Evolutionary conservation across 2,888 invertebrate species (phyloP).

Genomic region (Pherbina coryleti): DNA sequence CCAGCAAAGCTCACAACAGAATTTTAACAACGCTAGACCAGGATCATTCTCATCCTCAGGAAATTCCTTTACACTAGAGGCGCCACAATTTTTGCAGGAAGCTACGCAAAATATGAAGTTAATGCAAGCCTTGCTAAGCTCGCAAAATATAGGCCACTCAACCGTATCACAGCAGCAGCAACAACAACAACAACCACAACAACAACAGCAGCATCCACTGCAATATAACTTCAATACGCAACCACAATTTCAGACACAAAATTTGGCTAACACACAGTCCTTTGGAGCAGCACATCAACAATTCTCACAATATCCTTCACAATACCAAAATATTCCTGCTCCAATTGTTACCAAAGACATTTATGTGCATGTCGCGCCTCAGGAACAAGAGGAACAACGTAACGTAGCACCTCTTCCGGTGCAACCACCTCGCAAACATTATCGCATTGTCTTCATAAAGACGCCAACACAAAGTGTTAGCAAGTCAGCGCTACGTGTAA

Average conservation of each 20-base stretch:
- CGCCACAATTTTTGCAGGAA: conserved; percentile 56
- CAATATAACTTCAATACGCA: conserved; percentile 22
- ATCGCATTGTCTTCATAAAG: conserved; percentile 68
- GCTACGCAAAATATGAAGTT: conserved; percentile 55
- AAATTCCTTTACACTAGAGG: conserved; percentile 33
- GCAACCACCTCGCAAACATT: conserved; percentile 65
- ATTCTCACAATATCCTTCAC: conserved; percentile 38
- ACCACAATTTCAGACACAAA: conserved; percentile 35
- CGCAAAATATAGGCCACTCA: conserved; percentile 34
- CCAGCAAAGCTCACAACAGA: conserved; percentile 44
- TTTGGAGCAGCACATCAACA: conserved; percentile 39
- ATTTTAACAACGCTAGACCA: not conserved
- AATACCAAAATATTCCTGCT: conserved; percentile 26
- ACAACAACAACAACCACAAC: too few relatives aligned
- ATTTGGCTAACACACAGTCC: conserved; percentile 20
- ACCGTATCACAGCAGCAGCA: conserved; percentile 43
- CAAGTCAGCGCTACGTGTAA: conserved; percentile 55
- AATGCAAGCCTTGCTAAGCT: conserved; percentile 50
- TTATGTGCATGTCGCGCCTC: conserved; percentile 67
- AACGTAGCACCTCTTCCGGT: conserved; percentile 49
- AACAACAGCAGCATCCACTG: conserved; percentile 20
- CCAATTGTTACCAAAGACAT: conserved; percentile 66
- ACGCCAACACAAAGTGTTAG: conserved; percentile 60
- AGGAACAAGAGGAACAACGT: conserved; percentile 60
- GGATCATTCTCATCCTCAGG: not conserved